These are phyloP conservation scores for Crocodylus rhombifer DNA, from an alignment of 2,797 vertebrate species.

Conservation along the genomic window DNA sequence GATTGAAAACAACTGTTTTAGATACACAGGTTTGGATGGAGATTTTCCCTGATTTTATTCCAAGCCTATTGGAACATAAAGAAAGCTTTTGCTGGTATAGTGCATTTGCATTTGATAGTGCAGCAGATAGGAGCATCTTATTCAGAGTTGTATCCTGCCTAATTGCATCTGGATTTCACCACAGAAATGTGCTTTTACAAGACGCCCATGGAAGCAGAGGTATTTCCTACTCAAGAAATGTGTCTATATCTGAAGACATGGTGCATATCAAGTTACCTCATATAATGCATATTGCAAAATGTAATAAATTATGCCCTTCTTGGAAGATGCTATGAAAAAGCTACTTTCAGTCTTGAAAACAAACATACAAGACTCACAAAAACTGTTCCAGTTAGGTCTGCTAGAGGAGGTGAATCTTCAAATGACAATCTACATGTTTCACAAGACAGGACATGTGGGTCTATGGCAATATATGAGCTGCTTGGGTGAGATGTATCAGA, in stretches of 20 bases:
- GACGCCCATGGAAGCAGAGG: conserved; percentile 4
- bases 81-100: conserved; percentile 47
- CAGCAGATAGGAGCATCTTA: conserved; percentile 7
- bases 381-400: background rate
- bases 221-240: conserved; percentile 36
- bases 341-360: conserved; percentile 20
- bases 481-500: background rate
- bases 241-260: conserved; percentile 13
- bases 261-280: conserved; percentile 38
- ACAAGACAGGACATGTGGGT: background rate
- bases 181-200: conserved; percentile 35
- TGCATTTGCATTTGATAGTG: conserved; percentile 50
- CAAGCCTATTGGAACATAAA: background rate
- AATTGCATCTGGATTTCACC: conserved; percentile 54
- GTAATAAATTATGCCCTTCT: conserved; percentile 28
- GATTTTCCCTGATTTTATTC: conserved; percentile 35
- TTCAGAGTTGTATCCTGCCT: conserved; percentile 26
- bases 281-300: conserved; percentile 5
- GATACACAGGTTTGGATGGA: background rate
- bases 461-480: background rate
- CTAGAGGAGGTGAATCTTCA: background rate
- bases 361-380: background rate
- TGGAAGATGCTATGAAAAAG: background rate
- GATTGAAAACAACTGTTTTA: background rate
- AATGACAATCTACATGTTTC: background rate